These are phyloP conservation scores for Dasyurus viverrinus DNA, from an alignment of 2,113 vertebrate species.

Conservation along the genomic window DNA sequence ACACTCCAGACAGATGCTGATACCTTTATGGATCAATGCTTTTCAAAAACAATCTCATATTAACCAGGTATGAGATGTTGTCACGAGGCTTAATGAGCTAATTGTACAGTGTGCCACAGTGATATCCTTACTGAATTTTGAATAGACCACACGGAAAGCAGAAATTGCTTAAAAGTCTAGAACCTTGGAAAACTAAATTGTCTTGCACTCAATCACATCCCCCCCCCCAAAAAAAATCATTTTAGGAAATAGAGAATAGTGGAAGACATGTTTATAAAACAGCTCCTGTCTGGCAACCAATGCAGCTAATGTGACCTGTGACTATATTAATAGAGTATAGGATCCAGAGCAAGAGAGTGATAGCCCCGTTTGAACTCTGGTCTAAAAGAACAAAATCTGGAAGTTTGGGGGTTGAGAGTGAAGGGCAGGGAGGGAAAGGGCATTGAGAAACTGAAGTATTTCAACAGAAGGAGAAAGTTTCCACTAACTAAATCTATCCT, in stretches of 20 bases:
- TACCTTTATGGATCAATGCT: conserved; percentile 34
- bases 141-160: background rate
- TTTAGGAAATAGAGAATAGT: background rate
- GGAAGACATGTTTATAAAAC: too few relatives aligned
- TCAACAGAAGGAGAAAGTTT: too few relatives aligned
- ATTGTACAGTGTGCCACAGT: background rate
- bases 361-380: too few relatives aligned
- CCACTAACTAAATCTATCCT: too few relatives aligned
- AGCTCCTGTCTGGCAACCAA: too few relatives aligned
- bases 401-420: too few relatives aligned
- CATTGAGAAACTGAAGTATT: too few relatives aligned
- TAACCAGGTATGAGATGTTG: conserved; percentile 50
- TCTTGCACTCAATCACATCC: conserved; percentile 27
- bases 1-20: conserved; percentile 57
- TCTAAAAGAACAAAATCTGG: too few relatives aligned
- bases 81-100: conserved; percentile 39
- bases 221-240: background rate
- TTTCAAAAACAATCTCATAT: conserved; percentile 46
- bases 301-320: too few relatives aligned
- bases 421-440: too few relatives aligned
- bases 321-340: too few relatives aligned
- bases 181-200: conserved; percentile 40
- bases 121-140: background rate
- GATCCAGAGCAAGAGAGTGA: too few relatives aligned
- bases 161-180: conserved; percentile 1